Evolutionary conservation across 2,113 vertebrate genomes (phyloP), one percentile per base, ranked within the genome.

Genomic region (Glaucomys volans): DNA sequence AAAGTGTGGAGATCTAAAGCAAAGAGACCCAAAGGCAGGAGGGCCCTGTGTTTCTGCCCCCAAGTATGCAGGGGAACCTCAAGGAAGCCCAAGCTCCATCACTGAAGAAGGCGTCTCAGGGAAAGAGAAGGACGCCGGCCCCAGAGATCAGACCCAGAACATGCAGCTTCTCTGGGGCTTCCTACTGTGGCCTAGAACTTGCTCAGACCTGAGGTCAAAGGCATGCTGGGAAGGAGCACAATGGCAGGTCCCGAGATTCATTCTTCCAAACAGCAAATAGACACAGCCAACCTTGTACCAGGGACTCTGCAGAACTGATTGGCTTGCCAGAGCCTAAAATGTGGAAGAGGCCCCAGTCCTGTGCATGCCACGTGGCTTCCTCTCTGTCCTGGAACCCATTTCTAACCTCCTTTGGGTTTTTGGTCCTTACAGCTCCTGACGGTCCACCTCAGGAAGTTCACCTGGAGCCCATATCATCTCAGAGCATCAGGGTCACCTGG

Each of bases 401-500:
- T 74, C 85, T 95, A 85, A 72, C 32, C 67, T 40, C 35, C 74
- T 86, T 96, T 85, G 97, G 74, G 97, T 95, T 95, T 95, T 97
- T 66, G 97, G 64, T 98, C 52, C 96, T 97, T 64, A 44, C 98
- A 99, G 99, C 99, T 97, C 99, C 99, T 76, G 99, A 99, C 17
- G 99, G 99, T 8, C 99, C 99, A 47, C 99, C 99, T 85, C 99
- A 99, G 98, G 99, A 99, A 88, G 99, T 99, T 42, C 98, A 99
- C 59, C 99, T 99, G 90, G 99, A 99, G 95, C 99, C 99, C 37
- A 99, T 99, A n/a, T 99, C 99, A 24, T 99, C 99, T 44, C 99
- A 99, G 97, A 99, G 99, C 98, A 99, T 99, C 98, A 99, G 99
- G 98, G 99, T 99, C 94, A 99, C 99, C 94, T 99, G 99, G 99